Conservation (phyloP, 1,140 invertebrate genomes). For the Drosophila lowei region DNA sequence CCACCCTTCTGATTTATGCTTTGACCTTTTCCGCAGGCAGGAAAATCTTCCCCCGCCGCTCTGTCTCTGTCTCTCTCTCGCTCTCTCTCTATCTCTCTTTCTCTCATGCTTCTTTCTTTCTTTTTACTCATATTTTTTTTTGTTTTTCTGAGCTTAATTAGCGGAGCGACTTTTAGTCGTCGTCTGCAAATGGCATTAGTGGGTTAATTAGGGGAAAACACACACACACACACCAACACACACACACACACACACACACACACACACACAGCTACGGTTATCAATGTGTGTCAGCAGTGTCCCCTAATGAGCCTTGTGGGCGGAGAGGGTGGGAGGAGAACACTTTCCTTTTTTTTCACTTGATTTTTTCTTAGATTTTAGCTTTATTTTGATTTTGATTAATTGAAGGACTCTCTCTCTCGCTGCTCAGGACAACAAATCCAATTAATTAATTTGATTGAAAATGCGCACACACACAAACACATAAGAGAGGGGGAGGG, state of each 20-base stretch:
- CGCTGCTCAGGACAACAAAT: conserved; percentile 20
- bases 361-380: conserved; percentile 6
- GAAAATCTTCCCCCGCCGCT: conserved; percentile 35
- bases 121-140: conserved; percentile 43
- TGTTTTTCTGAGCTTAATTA: conserved; percentile 62
- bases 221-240: conserved; percentile 32
- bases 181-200: conserved; percentile 70
- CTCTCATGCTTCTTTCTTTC: not conserved
- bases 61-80: conserved; percentile 28
- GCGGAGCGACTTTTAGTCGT: conserved; percentile 47
- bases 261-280: conserved; percentile 28
- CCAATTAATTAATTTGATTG: conserved; percentile 47
- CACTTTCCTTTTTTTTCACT: not conserved
- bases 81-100: conserved; percentile 27
- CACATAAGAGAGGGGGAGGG: no score
- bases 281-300: conserved; percentile 62
- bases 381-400: conserved; percentile 53
- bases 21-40: conserved; percentile 78
- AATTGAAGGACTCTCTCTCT: conserved; percentile 24
- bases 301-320: conserved; percentile 56
- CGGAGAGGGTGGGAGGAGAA: not conserved
- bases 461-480: not conserved
- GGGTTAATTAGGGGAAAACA: conserved; percentile 68
- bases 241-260: conserved; percentile 31
- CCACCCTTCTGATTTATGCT: conserved; percentile 68